phyloP scores from a whole-genome alignment of 2,888 invertebrate genomes.

The Plagiodera versicolora region DNA sequence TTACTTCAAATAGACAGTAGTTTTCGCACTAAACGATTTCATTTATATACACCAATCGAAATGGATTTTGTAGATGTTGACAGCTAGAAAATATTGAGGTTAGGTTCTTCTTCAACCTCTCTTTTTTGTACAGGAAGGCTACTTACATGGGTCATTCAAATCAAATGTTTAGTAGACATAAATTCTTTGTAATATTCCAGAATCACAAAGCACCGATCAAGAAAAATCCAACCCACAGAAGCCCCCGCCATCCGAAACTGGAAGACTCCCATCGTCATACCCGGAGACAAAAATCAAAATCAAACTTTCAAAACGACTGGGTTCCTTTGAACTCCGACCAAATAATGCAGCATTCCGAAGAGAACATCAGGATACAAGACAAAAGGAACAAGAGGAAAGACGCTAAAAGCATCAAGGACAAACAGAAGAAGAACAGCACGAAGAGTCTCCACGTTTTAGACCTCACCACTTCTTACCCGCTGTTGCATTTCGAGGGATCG shows the following conservation, averaged over 20 bases:
- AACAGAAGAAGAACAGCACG: neutral
- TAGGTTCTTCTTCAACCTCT: no score
- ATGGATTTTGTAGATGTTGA: no score
- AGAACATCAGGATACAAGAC: constrained; percentile 3
- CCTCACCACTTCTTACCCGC: neutral
- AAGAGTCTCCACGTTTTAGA: neutral
- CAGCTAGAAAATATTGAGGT: no score
- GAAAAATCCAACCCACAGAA: neutral
- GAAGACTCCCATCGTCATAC: neutral
- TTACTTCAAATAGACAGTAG: no score
- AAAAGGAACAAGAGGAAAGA: constrained; percentile 7
- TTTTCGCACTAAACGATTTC: no score
- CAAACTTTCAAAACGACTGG: neutral
- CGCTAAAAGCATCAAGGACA: neutral
- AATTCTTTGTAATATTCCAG: constrained; percentile 4
- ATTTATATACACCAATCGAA: no score
- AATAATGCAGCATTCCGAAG: neutral
- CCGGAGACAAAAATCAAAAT: neutral
- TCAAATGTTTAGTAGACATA: no score
- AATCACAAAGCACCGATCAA: neutral
- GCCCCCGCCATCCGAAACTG: neutral
- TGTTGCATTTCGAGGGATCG: constrained; percentile 1
- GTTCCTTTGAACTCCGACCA: constrained; percentile 5
- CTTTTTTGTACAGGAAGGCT: no score
- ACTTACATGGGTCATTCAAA: no score